These are phyloP conservation scores for Aphidius ervi DNA, from an alignment of 1,140 invertebrate species.

Conservation along the genomic window DNA sequence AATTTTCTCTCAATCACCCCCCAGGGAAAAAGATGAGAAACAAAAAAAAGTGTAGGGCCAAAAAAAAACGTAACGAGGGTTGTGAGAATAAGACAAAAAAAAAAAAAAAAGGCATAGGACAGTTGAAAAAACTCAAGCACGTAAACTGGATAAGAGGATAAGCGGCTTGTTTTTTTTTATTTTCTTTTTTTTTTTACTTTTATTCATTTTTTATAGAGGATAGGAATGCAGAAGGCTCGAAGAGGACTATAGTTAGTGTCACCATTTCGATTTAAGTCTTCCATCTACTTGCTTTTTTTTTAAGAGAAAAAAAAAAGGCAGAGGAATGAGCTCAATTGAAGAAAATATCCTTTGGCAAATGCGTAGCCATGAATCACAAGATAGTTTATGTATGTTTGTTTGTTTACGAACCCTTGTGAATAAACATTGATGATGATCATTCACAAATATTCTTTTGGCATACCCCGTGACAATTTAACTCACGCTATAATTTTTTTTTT, in stretches of 20 bases:
- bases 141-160: constrained; percentile 26
- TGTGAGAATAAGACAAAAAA: constrained; percentile 9
- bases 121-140: constrained; percentile 19
- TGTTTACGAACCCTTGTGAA: constrained; percentile 2
- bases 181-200: constrained; percentile 1
- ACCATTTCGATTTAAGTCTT: no score
- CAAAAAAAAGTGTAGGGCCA: constrained; percentile 4
- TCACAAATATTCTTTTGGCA: not conserved
- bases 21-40: constrained; percentile 3
- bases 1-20: constrained; percentile 13
- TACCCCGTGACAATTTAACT: not conserved
- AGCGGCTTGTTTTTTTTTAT: constrained; percentile 11
- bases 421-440: constrained; percentile 9
- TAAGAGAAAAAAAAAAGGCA: no score
- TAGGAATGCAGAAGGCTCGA: no score
- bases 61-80: constrained; percentile 15
- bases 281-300: no score
- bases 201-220: not conserved
- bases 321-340: no score
- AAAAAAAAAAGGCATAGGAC: constrained; percentile 23
- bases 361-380: no score
- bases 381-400: no score
- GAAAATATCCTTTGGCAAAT: no score
- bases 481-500: no score
- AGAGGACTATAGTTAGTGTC: no score